Conservation (phyloP, 64 coral and sea anemone species). For the Montipora capricornis region DNA sequence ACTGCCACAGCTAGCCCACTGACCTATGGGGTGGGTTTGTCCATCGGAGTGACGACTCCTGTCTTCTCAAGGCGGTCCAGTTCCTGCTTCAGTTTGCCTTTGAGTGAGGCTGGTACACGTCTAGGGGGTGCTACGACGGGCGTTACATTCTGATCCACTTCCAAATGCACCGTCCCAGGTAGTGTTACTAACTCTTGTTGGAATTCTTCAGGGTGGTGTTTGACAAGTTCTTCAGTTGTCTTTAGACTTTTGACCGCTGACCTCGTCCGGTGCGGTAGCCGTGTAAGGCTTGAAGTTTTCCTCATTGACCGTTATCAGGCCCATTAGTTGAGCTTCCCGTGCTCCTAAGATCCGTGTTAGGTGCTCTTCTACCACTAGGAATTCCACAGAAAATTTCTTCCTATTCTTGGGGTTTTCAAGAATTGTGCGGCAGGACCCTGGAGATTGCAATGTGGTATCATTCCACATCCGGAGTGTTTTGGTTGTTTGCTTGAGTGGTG, state of each 20-base stretch:
- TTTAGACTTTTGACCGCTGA: not conserved
- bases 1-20: not conserved
- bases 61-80: not conserved
- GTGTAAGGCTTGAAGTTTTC: conserved; percentile 1
- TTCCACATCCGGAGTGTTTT: conserved; percentile 53
- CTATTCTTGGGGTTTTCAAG: conserved; percentile 15
- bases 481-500: not conserved
- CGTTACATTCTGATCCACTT: not conserved
- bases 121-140: not conserved
- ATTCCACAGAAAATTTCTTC: conserved; percentile 58
- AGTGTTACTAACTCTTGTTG: not conserved
- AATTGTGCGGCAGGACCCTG: not conserved
- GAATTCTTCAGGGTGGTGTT: not conserved
- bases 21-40: conserved; percentile 13
- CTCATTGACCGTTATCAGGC: conserved; percentile 26
- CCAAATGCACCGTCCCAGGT: not conserved
- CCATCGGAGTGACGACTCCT: not conserved
- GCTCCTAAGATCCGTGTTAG: conserved; percentile 23
- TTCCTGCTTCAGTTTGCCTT: conserved; percentile 14
- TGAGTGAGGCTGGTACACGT: not conserved
- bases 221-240: conserved; percentile 7
- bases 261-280: not conserved
- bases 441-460: not conserved
- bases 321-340: conserved; percentile 50
- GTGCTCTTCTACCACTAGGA: conserved; percentile 4